Evolutionary conservation across 2,888 invertebrate species (phyloP), one percentile per base, ranked within the genome.

Genomic region (Acronicta alni): DNA sequence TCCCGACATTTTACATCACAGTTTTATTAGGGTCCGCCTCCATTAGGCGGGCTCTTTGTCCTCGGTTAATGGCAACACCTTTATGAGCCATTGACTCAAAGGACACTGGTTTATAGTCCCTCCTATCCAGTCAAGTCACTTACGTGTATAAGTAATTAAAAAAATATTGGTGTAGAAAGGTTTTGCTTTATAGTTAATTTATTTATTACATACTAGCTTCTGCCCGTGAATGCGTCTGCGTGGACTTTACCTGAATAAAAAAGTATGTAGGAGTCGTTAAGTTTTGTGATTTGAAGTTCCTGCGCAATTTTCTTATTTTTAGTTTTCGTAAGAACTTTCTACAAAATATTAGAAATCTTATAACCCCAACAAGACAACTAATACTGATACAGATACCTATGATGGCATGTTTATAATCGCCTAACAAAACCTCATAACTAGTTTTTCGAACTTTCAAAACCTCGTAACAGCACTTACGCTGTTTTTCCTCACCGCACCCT

Each of bases 21-120:
- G 3, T 73, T 81, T 82, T 80, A 81, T 80, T 72, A 73, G 66
- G 76, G 72, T 73, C 55, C 12, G 26, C 42, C 38, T 61, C 72
- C 72, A 78, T 78, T 76, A 75, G 66, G 15, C 45, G 48, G 51
- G 52, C 45, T 60, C 71, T 47, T 66, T 66, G 74, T 60, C 67
- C 60, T 54, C 48, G 44, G 52, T 77, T 77, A 62, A 81, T 45
- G 64, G 32, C 53, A 53, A 64, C 70, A 72, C 72, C 71, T 79
- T 81, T 79, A 81, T 64, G 66, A 64, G 64, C 38, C 30, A 35
- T 57, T 10, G 52, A 37, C 47, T 72, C 51, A 68, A 67, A 75
- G 57, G 42, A 59, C 63, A 51, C 41, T 42, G 62, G 49, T 74
- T 72, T 74, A 76, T 66, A 68, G 61, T 12, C 43, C 8, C 17